These are phyloP conservation scores for Calidris pugnax DNA, from an alignment of 2,113 vertebrate species.

Conservation along the genomic window DNA sequence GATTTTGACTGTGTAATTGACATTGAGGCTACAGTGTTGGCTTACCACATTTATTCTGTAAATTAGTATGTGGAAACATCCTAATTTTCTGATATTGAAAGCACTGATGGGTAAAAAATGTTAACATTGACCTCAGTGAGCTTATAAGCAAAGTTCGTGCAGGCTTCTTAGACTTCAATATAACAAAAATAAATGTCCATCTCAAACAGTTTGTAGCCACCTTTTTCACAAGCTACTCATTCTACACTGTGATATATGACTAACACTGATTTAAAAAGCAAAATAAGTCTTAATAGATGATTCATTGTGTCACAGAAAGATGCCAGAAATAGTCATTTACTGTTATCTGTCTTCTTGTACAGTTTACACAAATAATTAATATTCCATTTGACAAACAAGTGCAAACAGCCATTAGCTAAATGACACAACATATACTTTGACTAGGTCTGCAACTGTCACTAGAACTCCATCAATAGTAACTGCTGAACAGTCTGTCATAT, in stretches of 20 bases:
- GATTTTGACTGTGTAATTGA: neutral
- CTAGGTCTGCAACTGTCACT: neutral
- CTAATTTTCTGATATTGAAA: neutral
- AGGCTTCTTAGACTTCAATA: neutral
- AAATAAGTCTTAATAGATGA: slow-evolving; percentile 39
- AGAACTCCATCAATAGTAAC: neutral
- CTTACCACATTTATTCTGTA: neutral
- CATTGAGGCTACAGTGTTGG: neutral
- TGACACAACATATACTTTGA: slow-evolving; percentile 29
- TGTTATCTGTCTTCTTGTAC: neutral
- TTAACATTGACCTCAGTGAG: neutral
- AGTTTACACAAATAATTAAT: slow-evolving; percentile 36
- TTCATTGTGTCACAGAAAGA: slow-evolving; percentile 20
- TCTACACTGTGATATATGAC: neutral
- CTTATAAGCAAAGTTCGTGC: neutral
- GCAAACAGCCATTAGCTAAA: slow-evolving; percentile 44
- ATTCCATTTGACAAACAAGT: slow-evolving; percentile 40
- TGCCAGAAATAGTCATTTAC: slow-evolving; percentile 12
- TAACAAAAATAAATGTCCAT: neutral
- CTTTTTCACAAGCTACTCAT: neutral
- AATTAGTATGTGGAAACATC: neutral
- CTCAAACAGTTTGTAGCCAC: neutral
- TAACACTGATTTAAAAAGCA: slow-evolving; percentile 3
- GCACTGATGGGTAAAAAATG: neutral
- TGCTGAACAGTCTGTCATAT: neutral